These are phyloP conservation scores for Operophtera brumata DNA, from an alignment of 2,888 invertebrate species.

Conservation along the genomic window DNA sequence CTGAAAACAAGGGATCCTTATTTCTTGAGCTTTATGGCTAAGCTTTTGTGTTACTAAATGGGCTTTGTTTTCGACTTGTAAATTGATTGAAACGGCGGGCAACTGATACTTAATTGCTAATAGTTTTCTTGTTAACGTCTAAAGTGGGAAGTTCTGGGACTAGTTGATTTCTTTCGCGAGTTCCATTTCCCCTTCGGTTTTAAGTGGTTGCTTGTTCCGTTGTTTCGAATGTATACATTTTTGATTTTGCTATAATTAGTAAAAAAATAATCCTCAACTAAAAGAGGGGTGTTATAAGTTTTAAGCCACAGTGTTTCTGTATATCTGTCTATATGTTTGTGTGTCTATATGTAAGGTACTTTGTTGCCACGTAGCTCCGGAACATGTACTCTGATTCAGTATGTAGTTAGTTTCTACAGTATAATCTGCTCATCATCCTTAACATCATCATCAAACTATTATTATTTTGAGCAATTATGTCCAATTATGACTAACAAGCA, in stretches of 20 bases:
- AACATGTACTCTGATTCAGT: too few species aligned
- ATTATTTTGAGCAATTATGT: too few species aligned
- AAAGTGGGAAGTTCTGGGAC: constrained; percentile 56
- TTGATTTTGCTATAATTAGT: constrained; percentile 6
- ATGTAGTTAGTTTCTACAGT: too few species aligned
- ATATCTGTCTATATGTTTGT: too few species aligned
- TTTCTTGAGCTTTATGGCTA: constrained; percentile 11
- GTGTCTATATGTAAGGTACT: too few species aligned
- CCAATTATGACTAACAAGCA: too few species aligned
- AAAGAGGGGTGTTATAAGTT: too few species aligned
- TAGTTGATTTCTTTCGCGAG: constrained; percentile 59
- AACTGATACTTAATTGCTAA: constrained; percentile 68
- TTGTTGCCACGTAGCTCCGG: too few species aligned
- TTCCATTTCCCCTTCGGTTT: constrained; percentile 48
- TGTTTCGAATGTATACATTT: constrained; percentile 28
- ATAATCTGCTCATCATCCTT: too few species aligned
- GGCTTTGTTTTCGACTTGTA: constrained; percentile 65
- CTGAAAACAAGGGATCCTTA: constrained; percentile 26
- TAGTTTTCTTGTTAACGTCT: constrained; percentile 73
- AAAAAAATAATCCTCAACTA: too few species aligned
- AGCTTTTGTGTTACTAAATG: constrained; percentile 49
- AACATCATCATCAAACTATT: too few species aligned
- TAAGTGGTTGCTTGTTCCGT: constrained; percentile 51
- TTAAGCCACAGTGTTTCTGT: too few species aligned
- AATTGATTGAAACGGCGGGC: constrained; percentile 72